These are phyloP conservation scores for Castor canadensis DNA, from an alignment of 2,113 vertebrate genomes.

Conservation along the genomic window DNA sequence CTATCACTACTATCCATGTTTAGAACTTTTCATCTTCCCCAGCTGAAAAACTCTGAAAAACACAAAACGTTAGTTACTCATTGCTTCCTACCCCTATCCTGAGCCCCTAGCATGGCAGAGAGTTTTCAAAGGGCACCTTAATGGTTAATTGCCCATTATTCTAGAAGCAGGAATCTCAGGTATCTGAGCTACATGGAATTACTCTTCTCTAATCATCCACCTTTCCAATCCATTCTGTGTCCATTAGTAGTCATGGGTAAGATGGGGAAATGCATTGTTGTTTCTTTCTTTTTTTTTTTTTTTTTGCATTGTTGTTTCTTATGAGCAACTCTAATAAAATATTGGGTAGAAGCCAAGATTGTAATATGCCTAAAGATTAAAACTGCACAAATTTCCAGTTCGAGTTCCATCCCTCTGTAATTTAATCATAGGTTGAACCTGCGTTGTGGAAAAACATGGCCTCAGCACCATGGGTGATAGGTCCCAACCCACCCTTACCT, in stretches of 20 bases:
- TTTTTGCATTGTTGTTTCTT: background rate
- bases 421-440: background rate
- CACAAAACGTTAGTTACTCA: no score
- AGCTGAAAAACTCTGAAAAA: no score
- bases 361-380: background rate
- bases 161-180: background rate
- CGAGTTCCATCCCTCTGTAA: background rate
- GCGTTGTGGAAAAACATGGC: background rate
- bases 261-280: background rate
- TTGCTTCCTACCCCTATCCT: background rate
- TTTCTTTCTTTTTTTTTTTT: no score
- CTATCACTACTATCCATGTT: no score
- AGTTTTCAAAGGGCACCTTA: background rate
- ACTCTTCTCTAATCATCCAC: background rate
- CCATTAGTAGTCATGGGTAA: background rate
- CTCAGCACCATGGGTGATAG: background rate
- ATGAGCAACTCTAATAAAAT: background rate
- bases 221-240: background rate
- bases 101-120: background rate
- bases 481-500: fast-evolving
- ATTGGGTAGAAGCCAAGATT: background rate
- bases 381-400: background rate
- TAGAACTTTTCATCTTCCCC: background rate
- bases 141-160: background rate
- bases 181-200: background rate